A percentile compares a stretch with the other conserved stretches of the same genome.
Conservation (phyloP, 92 coral and sea anemone species). For the Scolanthus callimorphus region DNA sequence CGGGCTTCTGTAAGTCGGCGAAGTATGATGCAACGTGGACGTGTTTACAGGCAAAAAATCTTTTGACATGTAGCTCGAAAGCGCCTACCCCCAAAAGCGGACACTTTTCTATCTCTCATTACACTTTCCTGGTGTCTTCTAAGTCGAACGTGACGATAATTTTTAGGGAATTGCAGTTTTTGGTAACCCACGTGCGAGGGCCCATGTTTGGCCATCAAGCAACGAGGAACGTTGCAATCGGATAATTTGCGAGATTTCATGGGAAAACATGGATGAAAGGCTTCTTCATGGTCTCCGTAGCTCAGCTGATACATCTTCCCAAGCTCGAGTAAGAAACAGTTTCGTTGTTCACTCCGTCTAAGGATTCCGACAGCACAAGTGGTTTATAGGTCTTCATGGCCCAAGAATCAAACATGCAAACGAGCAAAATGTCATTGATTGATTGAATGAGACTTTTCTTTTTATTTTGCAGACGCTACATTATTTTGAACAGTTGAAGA, state of each 20-base stretch:
- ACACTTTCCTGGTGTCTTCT: too few species aligned
- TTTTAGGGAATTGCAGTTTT: not conserved
- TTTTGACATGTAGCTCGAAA: constrained; percentile 21
- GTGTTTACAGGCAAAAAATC: constrained; percentile 26
- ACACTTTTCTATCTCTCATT: too few species aligned
- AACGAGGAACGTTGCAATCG: not conserved
- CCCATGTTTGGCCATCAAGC: not conserved
- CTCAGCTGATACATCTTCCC: constrained; percentile 75
- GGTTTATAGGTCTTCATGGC: too few species aligned
- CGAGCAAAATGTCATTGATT: too few species aligned
- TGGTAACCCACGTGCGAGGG: not conserved
- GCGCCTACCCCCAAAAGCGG: too few species aligned
- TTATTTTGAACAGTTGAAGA: constrained; percentile 90
- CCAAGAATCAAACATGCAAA: too few species aligned
- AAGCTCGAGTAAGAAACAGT: constrained; percentile 69
- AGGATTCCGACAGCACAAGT: too few species aligned
- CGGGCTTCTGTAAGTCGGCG: too few species aligned
- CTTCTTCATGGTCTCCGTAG: constrained; percentile 81
- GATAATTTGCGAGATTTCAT: constrained; percentile 5
- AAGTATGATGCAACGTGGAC: constrained; percentile 53
- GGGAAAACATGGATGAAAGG: constrained; percentile 72
- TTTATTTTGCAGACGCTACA: constrained; percentile 60
- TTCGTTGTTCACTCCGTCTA: too few species aligned
- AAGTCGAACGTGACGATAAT: too few species aligned
- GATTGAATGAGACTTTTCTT: too few species aligned